phyloP scores from a whole-genome alignment of 2,113 vertebrate species.

The Orycteropus afer region DNA sequence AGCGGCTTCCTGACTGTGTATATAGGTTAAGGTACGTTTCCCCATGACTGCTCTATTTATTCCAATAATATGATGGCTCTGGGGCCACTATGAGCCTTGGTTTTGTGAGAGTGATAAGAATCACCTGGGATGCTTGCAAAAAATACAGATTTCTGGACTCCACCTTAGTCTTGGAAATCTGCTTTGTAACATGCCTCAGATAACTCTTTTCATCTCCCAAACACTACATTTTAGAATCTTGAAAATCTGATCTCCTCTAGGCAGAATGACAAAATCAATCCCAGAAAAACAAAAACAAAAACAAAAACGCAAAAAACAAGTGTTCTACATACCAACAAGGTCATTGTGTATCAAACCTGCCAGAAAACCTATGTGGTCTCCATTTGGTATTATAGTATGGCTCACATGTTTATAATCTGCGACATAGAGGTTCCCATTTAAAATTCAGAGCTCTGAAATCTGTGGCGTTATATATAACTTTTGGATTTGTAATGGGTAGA shows the following conservation, averaged over 20 bases:
- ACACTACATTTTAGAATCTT: neutral
- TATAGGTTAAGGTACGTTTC: neutral
- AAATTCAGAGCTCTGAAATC: neutral
- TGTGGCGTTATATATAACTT: neutral
- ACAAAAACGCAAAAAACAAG: neutral
- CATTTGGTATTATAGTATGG: neutral
- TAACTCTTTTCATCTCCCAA: constrained; percentile 41
- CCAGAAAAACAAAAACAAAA: neutral
- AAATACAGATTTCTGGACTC: neutral
- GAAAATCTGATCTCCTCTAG: neutral
- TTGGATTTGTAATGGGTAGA: neutral
- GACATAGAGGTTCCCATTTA: neutral
- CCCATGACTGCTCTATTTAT: neutral
- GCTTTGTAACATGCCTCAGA: constrained; percentile 1
- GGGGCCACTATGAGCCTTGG: neutral
- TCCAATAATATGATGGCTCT: neutral
- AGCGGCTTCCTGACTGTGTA: neutral
- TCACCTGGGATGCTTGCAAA: neutral
- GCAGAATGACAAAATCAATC: neutral
- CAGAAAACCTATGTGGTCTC: neutral
- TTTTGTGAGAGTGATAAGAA: neutral
- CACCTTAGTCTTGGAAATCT: neutral
- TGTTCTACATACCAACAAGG: neutral
- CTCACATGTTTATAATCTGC: neutral
- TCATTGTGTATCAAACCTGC: neutral